These are phyloP conservation scores for Colletes latitarsis DNA, from an alignment of 1,140 invertebrate species.

Conservation along the genomic window DNA sequence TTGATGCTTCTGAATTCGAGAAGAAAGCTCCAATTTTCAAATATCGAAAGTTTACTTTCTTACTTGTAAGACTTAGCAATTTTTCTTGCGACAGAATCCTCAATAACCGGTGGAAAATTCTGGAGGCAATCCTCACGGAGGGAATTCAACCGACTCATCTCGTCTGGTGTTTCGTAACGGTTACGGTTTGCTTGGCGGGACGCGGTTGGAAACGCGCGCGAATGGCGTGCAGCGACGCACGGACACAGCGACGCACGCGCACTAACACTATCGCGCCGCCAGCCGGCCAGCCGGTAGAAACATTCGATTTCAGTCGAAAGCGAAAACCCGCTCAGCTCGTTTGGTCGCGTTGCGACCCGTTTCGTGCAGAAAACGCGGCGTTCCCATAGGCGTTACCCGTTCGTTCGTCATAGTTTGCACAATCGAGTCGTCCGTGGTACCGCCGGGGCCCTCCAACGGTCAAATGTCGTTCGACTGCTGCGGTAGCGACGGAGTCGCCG, in stretches of 20 bases:
- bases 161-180: conserved; percentile 48
- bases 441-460: neutral
- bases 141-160: too few relatives aligned
- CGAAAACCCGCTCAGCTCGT: conserved; percentile 63
- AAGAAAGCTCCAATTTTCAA: too few relatives aligned
- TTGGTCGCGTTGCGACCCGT: conserved; percentile 9
- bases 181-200: conserved; percentile 35
- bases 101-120: neutral
- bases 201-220: conserved; percentile 19
- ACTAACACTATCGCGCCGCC: conserved; percentile 12
- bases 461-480: conserved; percentile 75
- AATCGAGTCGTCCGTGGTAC: neutral
- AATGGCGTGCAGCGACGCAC: neutral
- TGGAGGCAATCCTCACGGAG: too few relatives aligned
- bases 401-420: neutral
- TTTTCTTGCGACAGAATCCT: too few relatives aligned
- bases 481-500: conserved; percentile 60
- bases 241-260: neutral
- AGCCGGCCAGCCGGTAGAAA: conserved; percentile 37
- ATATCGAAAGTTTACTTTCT: too few relatives aligned
- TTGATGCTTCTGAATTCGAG: too few relatives aligned
- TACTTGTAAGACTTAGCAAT: too few relatives aligned
- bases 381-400: neutral
- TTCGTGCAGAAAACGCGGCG: conserved; percentile 16
- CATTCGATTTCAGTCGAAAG: conserved; percentile 73